Evolutionary conservation across 2,888 invertebrate genomes (phyloP).

Genomic region (Cynaeus angustus): DNA sequence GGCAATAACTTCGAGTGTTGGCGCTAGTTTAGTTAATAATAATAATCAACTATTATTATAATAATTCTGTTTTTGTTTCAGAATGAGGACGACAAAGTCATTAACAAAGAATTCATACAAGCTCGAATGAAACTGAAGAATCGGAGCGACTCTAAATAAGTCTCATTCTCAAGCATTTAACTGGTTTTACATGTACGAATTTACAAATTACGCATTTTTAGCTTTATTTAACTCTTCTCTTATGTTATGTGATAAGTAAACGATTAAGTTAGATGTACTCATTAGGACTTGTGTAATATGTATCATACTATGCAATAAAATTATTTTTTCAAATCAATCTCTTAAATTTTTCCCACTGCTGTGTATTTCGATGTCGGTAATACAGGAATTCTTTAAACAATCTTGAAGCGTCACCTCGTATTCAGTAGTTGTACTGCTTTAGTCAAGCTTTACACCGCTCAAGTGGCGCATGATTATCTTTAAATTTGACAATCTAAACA

Average conservation of each 20-base stretch:
- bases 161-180: conserved; percentile 47
- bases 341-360: not conserved
- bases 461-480: conserved; percentile 30
- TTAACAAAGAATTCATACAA: conserved; percentile 77
- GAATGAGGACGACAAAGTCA: conserved; percentile 71
- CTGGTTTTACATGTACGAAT: conserved; percentile 32
- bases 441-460: not conserved
- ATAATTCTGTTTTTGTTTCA: conserved; percentile 59
- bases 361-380: no score
- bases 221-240: conserved; percentile 48
- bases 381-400: not conserved
- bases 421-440: not conserved
- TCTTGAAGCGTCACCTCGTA: conserved; percentile 19
- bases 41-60: not conserved
- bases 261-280: conserved; percentile 55
- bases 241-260: conserved; percentile 60
- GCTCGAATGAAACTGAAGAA: conserved; percentile 78
- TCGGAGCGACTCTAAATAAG: conserved; percentile 54
- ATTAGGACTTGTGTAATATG: conserved; percentile 52
- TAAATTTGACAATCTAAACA: conserved; percentile 61
- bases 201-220: conserved; percentile 39
- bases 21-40: no score
- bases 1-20: no score
- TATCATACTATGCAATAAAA: conserved; percentile 49
- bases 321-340: conserved; percentile 42